These are phyloP conservation scores for Abscondita cerata DNA, from an alignment of 2,888 invertebrate genomes.

Conservation along the genomic window DNA sequence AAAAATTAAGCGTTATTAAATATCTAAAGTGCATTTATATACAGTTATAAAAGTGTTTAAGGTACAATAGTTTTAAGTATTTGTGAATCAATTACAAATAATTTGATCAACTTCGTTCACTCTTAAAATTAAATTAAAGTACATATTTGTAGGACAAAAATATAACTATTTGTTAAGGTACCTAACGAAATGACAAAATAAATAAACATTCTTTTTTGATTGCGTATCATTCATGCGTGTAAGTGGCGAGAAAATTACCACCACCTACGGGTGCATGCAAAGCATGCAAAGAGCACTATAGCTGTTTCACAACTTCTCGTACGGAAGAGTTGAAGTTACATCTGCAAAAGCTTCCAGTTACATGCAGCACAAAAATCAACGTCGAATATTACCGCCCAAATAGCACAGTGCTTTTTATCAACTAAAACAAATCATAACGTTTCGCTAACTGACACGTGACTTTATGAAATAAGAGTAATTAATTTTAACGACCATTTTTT, in stretches of 20 bases:
- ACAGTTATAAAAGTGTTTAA: conserved; percentile 25
- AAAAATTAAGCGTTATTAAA: conserved; percentile 30
- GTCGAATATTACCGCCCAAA: not conserved
- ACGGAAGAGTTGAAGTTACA: conserved; percentile 89
- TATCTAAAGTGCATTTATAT: conserved; percentile 28
- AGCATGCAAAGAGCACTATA: conserved; percentile 34
- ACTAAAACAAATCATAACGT: no score
- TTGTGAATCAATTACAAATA: conserved; percentile 5
- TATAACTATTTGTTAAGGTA: not conserved
- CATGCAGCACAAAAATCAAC: conserved; percentile 22
- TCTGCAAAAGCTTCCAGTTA: conserved; percentile 70
- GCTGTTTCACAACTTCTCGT: conserved; percentile 84
- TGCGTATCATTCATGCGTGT: conserved; percentile 17
- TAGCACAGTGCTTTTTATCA: no score
- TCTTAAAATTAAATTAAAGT: conserved; percentile 7
- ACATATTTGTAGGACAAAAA: not conserved
- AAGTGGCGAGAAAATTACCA: conserved; percentile 25
- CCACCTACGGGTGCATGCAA: conserved; percentile 33
- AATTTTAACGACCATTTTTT: no score
- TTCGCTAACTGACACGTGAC: no score
- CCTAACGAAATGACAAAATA: conserved; percentile 32
- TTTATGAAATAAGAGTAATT: no score
- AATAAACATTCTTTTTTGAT: conserved; percentile 17
- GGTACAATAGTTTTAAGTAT: conserved; percentile 23
- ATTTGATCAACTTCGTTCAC: conserved; percentile 13